phyloP scores from a whole-genome alignment of 2,113 vertebrate genomes.

The Trichechus manatus region DNA sequence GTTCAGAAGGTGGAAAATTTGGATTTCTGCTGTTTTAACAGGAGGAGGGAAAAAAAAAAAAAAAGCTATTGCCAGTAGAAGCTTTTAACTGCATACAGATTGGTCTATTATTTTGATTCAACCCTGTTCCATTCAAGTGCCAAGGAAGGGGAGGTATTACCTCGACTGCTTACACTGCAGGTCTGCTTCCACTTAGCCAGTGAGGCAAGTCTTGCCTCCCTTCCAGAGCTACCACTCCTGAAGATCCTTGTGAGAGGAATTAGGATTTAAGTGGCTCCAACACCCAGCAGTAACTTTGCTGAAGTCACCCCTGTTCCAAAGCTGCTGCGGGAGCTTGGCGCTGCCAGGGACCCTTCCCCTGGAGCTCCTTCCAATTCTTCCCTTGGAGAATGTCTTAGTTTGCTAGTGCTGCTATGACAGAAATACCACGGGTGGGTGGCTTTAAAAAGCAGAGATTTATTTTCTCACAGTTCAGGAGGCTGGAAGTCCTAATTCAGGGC shows the following conservation, averaged over 20 bases:
- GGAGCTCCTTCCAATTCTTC: background rate
- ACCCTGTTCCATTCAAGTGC: background rate
- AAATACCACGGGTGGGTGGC: background rate
- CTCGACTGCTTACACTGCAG: background rate
- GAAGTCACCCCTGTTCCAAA: rapidly evolving
- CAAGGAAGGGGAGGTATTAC: background rate
- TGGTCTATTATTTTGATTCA: conserved; percentile 49
- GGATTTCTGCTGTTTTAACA: background rate
- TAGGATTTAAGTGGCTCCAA: background rate
- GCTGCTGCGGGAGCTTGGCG: background rate
- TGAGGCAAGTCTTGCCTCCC: background rate
- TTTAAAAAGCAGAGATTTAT: background rate
- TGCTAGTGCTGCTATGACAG: background rate
- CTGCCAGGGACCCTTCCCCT: background rate
- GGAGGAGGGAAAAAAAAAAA: background rate
- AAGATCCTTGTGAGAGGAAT: background rate
- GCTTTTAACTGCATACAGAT: conserved; percentile 63
- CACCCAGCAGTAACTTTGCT: rapidly evolving
- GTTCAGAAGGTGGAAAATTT: background rate
- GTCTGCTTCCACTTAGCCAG: conserved; percentile 58
- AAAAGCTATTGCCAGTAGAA: conserved; percentile 46
- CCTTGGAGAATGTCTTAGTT: background rate
- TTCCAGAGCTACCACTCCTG: background rate
- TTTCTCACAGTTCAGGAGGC: background rate
- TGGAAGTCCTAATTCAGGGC: background rate